These are phyloP conservation scores for Drosophila rhopaloa DNA, from an alignment of 1,140 invertebrate genomes.

Conservation along the genomic window DNA sequence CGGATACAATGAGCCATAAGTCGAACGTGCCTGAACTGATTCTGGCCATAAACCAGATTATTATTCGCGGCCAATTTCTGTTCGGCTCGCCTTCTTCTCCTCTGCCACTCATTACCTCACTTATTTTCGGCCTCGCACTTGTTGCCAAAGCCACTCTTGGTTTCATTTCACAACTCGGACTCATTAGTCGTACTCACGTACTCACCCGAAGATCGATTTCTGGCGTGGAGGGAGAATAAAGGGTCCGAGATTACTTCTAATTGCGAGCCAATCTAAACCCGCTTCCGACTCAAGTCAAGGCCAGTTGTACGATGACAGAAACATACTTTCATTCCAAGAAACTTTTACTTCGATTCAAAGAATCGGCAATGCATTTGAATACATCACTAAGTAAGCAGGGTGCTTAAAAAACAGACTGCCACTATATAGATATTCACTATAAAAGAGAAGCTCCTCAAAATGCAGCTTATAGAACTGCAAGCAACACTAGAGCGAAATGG, in stretches of 20 bases:
- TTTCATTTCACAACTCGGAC: slow-evolving; percentile 64
- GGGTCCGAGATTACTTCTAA: slow-evolving; percentile 30
- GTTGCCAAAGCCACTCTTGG: slow-evolving; percentile 57
- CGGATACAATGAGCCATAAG: slow-evolving; percentile 58
- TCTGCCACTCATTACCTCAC: slow-evolving; percentile 38
- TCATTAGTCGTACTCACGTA: slow-evolving; percentile 61
- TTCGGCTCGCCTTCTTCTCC: slow-evolving; percentile 23
- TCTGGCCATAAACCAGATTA: slow-evolving; percentile 73
- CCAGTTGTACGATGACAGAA: not conserved
- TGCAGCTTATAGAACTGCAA: not conserved
- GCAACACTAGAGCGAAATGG: not conserved
- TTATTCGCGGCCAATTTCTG: slow-evolving; percentile 68
- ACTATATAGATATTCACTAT: slow-evolving; percentile 1
- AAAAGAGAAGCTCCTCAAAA: not conserved
- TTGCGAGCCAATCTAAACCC: slow-evolving; percentile 17
- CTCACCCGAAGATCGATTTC: slow-evolving; percentile 13
- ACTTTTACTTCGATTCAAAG: not conserved
- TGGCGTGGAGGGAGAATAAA: slow-evolving; percentile 16
- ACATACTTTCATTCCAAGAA: not conserved
- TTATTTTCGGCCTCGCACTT: slow-evolving; percentile 58
- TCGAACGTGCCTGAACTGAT: slow-evolving; percentile 75
- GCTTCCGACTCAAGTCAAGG: slow-evolving; percentile 29
- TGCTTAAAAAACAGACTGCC: not conserved
- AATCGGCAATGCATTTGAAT: not conserved
- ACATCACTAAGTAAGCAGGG: not conserved